Percentiles rank a stretch among this genome's conserved stretches.
phyloP scores from a whole-genome alignment of 2,113 vertebrate genomes.

The Podarcis raffonei region DNA sequence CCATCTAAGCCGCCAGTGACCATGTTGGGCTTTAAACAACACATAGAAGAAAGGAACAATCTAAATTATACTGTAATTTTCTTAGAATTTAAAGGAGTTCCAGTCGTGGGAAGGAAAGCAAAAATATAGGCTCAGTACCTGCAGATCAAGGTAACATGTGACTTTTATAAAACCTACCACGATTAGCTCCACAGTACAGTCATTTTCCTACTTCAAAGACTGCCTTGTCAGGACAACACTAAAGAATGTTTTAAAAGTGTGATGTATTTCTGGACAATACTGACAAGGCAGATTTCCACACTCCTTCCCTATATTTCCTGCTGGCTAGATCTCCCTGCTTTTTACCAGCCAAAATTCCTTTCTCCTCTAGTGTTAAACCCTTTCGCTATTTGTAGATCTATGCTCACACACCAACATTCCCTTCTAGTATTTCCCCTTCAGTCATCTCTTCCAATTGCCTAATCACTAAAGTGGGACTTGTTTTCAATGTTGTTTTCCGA shows the following conservation, averaged over 20 bases:
- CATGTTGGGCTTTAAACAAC: neutral
- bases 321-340: neutral
- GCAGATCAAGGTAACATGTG: neutral
- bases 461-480: slow-evolving; percentile 16
- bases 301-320: neutral
- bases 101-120: too few relatives aligned
- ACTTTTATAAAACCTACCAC: neutral
- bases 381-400: slow-evolving; percentile 21
- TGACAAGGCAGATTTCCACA: slow-evolving; percentile 5
- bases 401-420: neutral
- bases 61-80: neutral
- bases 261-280: slow-evolving; percentile 11
- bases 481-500: slow-evolving; percentile 20
- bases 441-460: neutral
- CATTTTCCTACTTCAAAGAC: neutral
- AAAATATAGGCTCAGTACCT: neutral
- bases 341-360: slow-evolving; percentile 10
- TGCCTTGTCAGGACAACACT: too few relatives aligned
- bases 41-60: neutral
- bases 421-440: slow-evolving; percentile 11
- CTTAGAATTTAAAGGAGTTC: too few relatives aligned
- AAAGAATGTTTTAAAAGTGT: neutral
- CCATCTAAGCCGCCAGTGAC: neutral
- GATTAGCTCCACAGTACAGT: neutral
- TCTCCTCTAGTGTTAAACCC: slow-evolving; percentile 13